Base-by-base conservation (phyloP, 2,113 vertebrate species). In the Pipra filicauda region DNA sequence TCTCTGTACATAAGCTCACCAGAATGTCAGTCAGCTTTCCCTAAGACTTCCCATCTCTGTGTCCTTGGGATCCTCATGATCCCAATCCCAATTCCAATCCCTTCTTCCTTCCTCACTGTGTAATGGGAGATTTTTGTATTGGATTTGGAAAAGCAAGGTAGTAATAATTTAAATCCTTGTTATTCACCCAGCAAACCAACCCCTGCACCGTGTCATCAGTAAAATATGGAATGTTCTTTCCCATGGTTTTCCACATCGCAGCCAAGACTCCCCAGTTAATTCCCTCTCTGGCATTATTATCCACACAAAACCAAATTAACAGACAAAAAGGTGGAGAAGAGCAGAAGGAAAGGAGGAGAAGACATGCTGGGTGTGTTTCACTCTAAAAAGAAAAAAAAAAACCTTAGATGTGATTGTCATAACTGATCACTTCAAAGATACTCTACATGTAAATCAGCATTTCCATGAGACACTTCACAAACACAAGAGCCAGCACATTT, bases 141-240 rank as follows among this genome's bases (percentile, higher is more conserved):
- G 91, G 57, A 58, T 92, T 92, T 81, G 31, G 83, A 72, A 92
- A 93, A 95, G 75, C 78, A 69, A 52, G 8, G 8, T 52, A 48
- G 41, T 37, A 91, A 82, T 94, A 80, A 96, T 79, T 89, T 86
- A 94, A 96, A 96, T 22, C 86, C 95, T 91, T 88, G 71, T 84
- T 93, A 80, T 82, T 85, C 93, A 74, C 81, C 91, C 88, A 43
- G 58, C 35, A 89, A 72, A 97, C 85, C 65, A 58, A 90, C 61
- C 93, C 77, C 91, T 54, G 71, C 46, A 57, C 71, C 82, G 64
- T 6, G 76, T 91, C 82, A 95, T 96, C 95, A 97, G 96, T 94
- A 96, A 97, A 94, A 97, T 44, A 95, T 83, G 59, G 96, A 93
- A 62, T 59, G 69, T 57, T 96, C 59, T 33, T 69, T 90, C 82